phyloP scores from a whole-genome alignment of 2,888 invertebrate species.

The Margaritifera margaritifera region DNA sequence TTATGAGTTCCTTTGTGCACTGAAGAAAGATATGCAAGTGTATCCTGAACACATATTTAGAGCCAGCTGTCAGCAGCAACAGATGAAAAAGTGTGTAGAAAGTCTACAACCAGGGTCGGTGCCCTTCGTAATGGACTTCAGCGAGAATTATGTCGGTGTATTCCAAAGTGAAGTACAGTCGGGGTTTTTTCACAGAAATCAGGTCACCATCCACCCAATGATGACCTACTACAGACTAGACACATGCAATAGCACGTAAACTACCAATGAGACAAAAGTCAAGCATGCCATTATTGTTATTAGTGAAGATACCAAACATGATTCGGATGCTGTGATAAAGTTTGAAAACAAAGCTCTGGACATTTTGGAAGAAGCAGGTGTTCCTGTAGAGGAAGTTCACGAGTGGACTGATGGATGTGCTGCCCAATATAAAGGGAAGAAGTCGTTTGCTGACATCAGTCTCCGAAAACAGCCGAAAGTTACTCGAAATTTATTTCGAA shows the following conservation, averaged over 20 bases:
- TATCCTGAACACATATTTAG: slow-evolving; percentile 19
- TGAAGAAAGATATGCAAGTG: slow-evolving; percentile 13
- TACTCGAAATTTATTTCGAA: slow-evolving; percentile 27
- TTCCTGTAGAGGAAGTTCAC: not conserved
- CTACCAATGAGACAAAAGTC: slow-evolving; percentile 6
- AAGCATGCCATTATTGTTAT: slow-evolving; percentile 31
- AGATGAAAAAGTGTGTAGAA: slow-evolving; percentile 6
- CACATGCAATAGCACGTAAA: no score
- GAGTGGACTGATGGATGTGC: slow-evolving; percentile 9
- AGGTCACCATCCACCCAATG: slow-evolving; percentile 23
- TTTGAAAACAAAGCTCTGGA: slow-evolving; percentile 16
- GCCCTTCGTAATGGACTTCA: slow-evolving; percentile 17
- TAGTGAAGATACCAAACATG: slow-evolving; percentile 31
- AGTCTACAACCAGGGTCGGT: slow-evolving; percentile 4
- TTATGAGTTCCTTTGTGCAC: slow-evolving; percentile 5
- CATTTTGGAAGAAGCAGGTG: slow-evolving; percentile 6
- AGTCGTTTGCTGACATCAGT: slow-evolving; percentile 32
- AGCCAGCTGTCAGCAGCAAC: slow-evolving; percentile 14
- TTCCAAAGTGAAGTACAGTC: slow-evolving; percentile 16
- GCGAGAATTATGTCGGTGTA: slow-evolving; percentile 17
- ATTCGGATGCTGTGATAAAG: slow-evolving; percentile 13
- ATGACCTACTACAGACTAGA: slow-evolving; percentile 27
- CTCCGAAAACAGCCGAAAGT: slow-evolving; percentile 12
- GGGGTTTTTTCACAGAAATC: slow-evolving; percentile 15
- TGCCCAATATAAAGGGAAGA: slow-evolving; percentile 8